These are phyloP conservation scores for Paradisaea rubra DNA, from an alignment of 2,113 vertebrate genomes.

Conservation along the genomic window DNA sequence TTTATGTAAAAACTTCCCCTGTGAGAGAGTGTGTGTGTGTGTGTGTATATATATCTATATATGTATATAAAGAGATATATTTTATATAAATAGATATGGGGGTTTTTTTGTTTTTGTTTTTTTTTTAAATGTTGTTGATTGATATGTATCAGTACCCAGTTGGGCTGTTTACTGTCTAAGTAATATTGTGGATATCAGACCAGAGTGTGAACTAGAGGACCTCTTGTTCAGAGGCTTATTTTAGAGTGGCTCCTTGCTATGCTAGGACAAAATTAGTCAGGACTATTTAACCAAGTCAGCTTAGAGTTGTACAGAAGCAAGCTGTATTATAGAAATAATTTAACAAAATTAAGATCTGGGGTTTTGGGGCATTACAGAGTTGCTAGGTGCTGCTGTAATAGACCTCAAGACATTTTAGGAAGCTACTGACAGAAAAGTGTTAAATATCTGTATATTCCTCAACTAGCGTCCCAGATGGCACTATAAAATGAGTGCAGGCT, in stretches of 20 bases:
- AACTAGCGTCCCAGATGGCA: constrained; percentile 8
- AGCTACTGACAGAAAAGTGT: not conserved
- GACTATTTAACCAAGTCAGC: not conserved
- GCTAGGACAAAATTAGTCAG: not conserved
- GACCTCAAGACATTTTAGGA: not conserved
- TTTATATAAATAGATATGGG: no score
- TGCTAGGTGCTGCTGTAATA: not conserved
- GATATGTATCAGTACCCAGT: not conserved
- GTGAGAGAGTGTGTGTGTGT: not conserved
- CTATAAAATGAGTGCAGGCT: not conserved
- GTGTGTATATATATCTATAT: not conserved
- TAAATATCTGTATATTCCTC: not conserved
- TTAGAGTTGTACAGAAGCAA: not conserved
- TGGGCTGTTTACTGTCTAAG: not conserved
- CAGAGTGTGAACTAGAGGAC: not conserved
- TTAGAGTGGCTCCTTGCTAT: not conserved
- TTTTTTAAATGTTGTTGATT: not conserved
- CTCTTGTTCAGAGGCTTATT: not conserved
- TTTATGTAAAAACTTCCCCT: not conserved
- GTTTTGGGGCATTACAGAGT: not conserved
- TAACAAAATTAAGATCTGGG: not conserved
- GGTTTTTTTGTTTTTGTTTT: no score
- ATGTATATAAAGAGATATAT: not conserved
- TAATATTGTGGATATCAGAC: not conserved
- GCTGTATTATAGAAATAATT: not conserved